These are phyloP conservation scores for Empidonax traillii DNA, from an alignment of 2,113 vertebrate species.

Conservation along the genomic window DNA sequence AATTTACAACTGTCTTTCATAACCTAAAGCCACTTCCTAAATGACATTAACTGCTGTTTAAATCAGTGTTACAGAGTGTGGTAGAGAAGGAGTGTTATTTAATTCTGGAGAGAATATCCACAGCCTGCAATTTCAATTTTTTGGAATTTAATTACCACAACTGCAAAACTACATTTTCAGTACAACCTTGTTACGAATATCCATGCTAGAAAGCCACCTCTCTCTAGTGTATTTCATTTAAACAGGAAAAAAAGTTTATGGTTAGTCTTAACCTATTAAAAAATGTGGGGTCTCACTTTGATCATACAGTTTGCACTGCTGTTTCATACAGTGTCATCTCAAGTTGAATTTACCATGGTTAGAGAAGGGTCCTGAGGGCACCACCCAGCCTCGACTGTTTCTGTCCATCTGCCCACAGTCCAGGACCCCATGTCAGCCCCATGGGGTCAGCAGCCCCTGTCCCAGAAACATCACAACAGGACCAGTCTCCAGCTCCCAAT, in stretches of 20 bases:
- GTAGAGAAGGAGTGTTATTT: not conserved
- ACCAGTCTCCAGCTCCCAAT: rapidly evolving
- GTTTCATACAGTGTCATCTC: not conserved
- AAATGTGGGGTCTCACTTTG: not conserved
- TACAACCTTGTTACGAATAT: not conserved
- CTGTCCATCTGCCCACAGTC: not conserved
- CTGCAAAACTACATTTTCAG: not conserved
- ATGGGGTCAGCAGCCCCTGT: not conserved
- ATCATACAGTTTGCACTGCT: not conserved
- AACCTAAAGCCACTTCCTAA: slow-evolving; percentile 29
- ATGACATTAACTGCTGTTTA: slow-evolving; percentile 16
- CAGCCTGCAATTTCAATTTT: not conserved
- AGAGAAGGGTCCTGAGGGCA: not conserved
- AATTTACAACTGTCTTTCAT: not conserved
- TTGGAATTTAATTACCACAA: slow-evolving; percentile 11
- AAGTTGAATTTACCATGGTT: not conserved
- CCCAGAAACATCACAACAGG: rapidly evolving
- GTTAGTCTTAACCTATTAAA: not conserved
- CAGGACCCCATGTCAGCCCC: not conserved
- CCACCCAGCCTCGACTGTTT: not conserved
- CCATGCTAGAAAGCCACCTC: rapidly evolving
- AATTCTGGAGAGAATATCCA: not conserved
- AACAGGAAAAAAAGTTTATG: not conserved
- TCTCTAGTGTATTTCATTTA: not conserved
- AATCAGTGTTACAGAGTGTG: not conserved